Base-by-base conservation (phyloP, 2,113 vertebrate species). In the Sphaerodactylus townsendi region DNA sequence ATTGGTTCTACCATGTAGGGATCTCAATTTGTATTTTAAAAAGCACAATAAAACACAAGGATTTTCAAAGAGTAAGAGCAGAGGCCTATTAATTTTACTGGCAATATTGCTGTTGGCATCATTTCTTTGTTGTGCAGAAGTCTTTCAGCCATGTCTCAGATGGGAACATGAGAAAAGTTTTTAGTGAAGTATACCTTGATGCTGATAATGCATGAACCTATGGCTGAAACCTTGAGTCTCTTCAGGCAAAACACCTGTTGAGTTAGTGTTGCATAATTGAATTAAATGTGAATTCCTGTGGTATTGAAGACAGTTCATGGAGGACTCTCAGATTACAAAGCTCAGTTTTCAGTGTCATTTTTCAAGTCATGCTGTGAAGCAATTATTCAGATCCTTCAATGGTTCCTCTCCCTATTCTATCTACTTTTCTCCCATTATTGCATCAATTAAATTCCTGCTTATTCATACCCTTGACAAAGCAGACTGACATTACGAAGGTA, bases 241-340 rank as follows among this genome's bases (percentile, higher is more conserved):
- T 0, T 46, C 30, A 19, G 74, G 80, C 9, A 79, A 88, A 86
- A 68, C 50, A 86, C 35, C 44, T 80, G 65, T 84, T 50, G 66
- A 78, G 75, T 65, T 65, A 78, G 59, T 78, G 75, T 53, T 30
- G 75, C 30, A 53, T 79, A 85, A 79, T 85, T 5, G 87, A 91
- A 84, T 76, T 64, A 46, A 78, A 69, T 3, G 37, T 74, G 53
- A 35, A 85, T 83, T 89, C 89, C 79, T 64, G 83, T 76, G 77
- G 75, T 70, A 71, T 33, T 48, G 66, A 85, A 64, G 37, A 79
- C 75, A 72, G 66, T 69, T 85, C 66, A 64, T 30, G 59, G 75
- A 59, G 25, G 53, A 37, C 66, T 79, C 53, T 41, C 83, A 85
- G 39, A 85, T 72, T 85, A 78, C 53, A 64, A 71, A 85, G 66